Evolutionary conservation across 2,797 vertebrate species (phyloP).

Genomic region (Mormyrops boulengeri): DNA sequence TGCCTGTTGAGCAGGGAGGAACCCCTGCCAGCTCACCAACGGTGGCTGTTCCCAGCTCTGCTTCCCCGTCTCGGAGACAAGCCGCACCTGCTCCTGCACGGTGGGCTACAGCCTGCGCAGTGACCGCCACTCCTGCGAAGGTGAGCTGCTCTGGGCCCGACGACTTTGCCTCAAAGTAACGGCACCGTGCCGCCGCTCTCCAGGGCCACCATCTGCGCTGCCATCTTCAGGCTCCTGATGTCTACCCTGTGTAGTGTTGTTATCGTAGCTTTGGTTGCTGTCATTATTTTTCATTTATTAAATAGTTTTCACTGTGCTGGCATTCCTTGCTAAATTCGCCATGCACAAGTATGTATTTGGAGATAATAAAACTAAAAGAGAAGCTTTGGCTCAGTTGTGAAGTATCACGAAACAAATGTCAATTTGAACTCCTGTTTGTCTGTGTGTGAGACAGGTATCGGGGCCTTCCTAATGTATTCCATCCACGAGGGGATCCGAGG

Average conservation of each 20-base stretch:
- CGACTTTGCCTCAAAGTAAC: not conserved
- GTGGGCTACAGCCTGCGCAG: slow-evolving; percentile 71
- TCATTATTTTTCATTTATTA: not conserved
- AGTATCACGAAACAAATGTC: not conserved
- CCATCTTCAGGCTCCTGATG: not conserved
- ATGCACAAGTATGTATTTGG: not conserved
- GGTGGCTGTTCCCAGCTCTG: slow-evolving; percentile 79
- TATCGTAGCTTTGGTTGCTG: not conserved
- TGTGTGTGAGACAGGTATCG: slow-evolving; percentile 56
- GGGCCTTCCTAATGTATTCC: slow-evolving; percentile 78
- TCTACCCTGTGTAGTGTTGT: not conserved
- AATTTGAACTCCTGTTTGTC: not conserved
- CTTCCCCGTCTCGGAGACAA: slow-evolving; percentile 71
- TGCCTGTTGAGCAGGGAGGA: slow-evolving; percentile 55
- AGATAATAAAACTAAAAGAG: not conserved
- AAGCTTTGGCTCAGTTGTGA: not conserved
- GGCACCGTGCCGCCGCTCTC: not conserved
- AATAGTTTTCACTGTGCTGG: not conserved
- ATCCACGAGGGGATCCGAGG: slow-evolving; percentile 76
- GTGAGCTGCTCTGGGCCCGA: slow-evolving; percentile 38
- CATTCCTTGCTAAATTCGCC: not conserved
- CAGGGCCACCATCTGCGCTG: not conserved
- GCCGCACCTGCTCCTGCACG: slow-evolving; percentile 69
- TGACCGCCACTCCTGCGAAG: slow-evolving; percentile 72
- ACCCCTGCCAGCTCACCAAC: slow-evolving; percentile 70